Evolutionary conservation across 2,113 vertebrate genomes (phyloP).

Genomic region (Phyllostomus hastatus): DNA sequence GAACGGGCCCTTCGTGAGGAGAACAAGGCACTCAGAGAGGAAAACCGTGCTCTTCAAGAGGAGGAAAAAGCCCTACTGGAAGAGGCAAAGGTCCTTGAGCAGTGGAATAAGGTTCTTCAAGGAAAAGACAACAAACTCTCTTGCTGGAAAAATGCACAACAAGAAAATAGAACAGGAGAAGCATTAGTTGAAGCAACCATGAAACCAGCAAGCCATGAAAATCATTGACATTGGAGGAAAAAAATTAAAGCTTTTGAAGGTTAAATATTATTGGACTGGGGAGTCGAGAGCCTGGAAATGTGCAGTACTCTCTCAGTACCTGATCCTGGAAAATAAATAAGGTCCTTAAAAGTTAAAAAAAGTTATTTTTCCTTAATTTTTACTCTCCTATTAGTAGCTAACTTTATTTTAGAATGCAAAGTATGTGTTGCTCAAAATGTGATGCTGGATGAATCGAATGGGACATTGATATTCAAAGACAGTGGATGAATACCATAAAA

Average conservation of each 20-base stretch:
- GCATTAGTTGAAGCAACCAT: neutral
- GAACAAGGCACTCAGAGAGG: slow-evolving; percentile 41
- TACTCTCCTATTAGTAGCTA: neutral
- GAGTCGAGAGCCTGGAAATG: neutral
- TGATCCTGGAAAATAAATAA: slow-evolving; percentile 44
- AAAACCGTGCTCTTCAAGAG: slow-evolving; percentile 34
- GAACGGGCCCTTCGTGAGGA: slow-evolving; percentile 36
- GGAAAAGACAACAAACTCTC: neutral
- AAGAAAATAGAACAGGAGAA: neutral
- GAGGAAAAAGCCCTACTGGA: slow-evolving; percentile 11
- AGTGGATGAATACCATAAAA: neutral
- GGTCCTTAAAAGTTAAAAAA: neutral
- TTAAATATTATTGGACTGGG: neutral
- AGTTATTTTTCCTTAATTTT: neutral
- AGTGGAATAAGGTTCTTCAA: slow-evolving; percentile 17
- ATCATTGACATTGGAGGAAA: neutral
- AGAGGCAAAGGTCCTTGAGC: neutral
- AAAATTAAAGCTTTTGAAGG: neutral
- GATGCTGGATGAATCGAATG: neutral
- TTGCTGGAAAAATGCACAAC: neutral
- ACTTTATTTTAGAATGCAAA: neutral
- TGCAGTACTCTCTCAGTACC: neutral
- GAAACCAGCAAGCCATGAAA: neutral
- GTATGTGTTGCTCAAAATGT: neutral
- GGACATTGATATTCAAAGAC: neutral